Percentiles rank a stretch among this genome's conserved stretches.
phyloP scores from a whole-genome alignment of 2,888 invertebrate genomes.

The Tipula confusa region DNA sequence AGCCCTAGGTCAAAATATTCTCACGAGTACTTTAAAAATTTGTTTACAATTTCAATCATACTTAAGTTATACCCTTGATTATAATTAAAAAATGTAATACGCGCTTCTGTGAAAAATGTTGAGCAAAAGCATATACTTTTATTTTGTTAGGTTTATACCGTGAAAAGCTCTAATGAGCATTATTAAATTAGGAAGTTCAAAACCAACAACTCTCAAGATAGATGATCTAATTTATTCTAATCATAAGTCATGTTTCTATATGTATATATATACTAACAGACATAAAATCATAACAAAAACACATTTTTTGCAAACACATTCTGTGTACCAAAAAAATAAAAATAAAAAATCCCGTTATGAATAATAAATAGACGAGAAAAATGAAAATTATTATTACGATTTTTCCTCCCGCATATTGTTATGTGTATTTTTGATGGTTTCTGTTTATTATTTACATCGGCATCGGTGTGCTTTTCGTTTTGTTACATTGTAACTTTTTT shows the following conservation, averaged over 20 bases:
- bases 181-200: conserved; percentile 25
- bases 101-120: no score
- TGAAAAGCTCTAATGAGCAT: neutral
- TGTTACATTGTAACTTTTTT: neutral
- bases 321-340: neutral
- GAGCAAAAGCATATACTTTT: no score
- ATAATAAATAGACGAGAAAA: neutral
- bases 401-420: neutral
- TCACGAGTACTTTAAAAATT: no score
- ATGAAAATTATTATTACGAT: conserved; percentile 3
- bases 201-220: neutral
- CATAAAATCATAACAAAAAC: neutral
- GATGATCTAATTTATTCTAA: conserved; percentile 25
- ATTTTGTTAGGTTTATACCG: no score
- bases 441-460: neutral
- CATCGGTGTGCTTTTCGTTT: neutral
- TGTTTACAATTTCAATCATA: no score
- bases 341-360: neutral
- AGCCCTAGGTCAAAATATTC: no score
- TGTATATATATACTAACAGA: neutral
- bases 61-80: no score
- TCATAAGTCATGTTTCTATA: conserved; percentile 1
- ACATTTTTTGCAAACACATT: neutral
- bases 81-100: no score
- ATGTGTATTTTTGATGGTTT: neutral